Percentiles rank a stretch among this genome's conserved stretches.
phyloP scores from a whole-genome alignment of 2,797 vertebrate species.

The Sternotherus odoratus region DNA sequence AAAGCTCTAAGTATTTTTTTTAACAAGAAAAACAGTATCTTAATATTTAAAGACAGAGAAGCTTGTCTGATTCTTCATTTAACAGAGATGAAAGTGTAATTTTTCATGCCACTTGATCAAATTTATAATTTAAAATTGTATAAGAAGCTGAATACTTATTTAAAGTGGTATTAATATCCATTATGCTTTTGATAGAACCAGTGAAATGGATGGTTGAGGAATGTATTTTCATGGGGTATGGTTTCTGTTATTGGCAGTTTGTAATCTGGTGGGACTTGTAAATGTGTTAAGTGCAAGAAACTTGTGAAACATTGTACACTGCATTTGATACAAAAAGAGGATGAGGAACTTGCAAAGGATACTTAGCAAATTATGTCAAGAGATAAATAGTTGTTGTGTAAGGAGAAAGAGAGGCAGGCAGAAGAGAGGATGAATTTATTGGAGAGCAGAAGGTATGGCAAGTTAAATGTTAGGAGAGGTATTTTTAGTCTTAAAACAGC shows the following conservation, averaged over 20 bases:
- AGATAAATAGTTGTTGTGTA: neutral
- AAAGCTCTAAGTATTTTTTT: constrained; percentile 50
- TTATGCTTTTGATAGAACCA: constrained; percentile 34
- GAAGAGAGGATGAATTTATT: neutral
- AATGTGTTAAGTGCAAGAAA: neutral
- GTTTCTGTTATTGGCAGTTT: neutral
- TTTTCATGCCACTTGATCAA: constrained; percentile 56
- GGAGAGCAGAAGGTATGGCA: neutral
- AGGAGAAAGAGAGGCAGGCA: neutral
- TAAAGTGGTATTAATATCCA: constrained; percentile 28
- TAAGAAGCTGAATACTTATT: neutral
- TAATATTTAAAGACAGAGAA: constrained; percentile 62
- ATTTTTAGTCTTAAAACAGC: constrained; percentile 2
- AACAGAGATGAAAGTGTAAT: constrained; percentile 19
- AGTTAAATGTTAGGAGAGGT: neutral
- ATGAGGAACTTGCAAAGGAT: neutral
- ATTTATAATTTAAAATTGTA: constrained; percentile 48
- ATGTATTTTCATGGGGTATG: neutral
- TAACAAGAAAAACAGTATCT: constrained; percentile 41
- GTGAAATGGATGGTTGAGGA: neutral
- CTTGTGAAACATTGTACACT: constrained; percentile 19
- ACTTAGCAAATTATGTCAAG: neutral
- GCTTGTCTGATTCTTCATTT: constrained; percentile 50
- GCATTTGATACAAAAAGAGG: neutral
- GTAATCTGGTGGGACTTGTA: neutral